These are phyloP conservation scores for Euleptes europaea DNA, from an alignment of 2,113 vertebrate species.

Conservation along the genomic window DNA sequence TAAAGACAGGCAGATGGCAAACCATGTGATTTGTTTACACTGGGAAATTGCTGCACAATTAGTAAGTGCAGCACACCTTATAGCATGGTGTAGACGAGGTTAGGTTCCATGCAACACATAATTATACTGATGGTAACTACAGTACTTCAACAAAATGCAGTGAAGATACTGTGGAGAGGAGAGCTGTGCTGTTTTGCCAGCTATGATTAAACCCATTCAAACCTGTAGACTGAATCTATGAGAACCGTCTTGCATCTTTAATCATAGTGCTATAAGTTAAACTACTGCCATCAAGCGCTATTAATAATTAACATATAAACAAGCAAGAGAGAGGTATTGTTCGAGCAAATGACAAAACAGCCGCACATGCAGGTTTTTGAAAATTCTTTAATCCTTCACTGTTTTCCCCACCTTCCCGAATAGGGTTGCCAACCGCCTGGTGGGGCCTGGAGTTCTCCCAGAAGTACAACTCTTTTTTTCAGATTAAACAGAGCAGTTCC, in stretches of 20 bases:
- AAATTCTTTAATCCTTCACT: no score
- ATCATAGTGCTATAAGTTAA: not conserved
- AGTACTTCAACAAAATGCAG: not conserved
- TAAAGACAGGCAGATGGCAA: not conserved
- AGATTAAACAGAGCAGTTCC: no score
- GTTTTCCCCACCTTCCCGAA: no score
- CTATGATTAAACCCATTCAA: not conserved
- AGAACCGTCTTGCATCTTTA: not conserved
- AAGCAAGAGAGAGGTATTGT: not conserved
- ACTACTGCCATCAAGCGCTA: not conserved
- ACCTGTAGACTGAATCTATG: not conserved
- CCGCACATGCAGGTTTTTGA: no score
- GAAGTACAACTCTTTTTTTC: no score
- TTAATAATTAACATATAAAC: slow-evolving; percentile 15
- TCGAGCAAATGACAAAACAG: no score
- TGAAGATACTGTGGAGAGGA: not conserved
- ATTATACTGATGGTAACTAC: not conserved
- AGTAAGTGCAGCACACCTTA: not conserved
- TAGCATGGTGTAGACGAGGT: not conserved
- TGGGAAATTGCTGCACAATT: not conserved
- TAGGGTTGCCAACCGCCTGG: no score
- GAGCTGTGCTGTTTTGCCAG: not conserved
- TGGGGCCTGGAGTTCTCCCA: no score
- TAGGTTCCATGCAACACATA: not conserved
- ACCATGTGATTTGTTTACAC: not conserved